A percentile compares a stretch with the other conserved stretches of the same genome.
Evolutionary conservation across 2,113 vertebrate genomes (phyloP).

Genomic region (Cygnus buccinator): DNA sequence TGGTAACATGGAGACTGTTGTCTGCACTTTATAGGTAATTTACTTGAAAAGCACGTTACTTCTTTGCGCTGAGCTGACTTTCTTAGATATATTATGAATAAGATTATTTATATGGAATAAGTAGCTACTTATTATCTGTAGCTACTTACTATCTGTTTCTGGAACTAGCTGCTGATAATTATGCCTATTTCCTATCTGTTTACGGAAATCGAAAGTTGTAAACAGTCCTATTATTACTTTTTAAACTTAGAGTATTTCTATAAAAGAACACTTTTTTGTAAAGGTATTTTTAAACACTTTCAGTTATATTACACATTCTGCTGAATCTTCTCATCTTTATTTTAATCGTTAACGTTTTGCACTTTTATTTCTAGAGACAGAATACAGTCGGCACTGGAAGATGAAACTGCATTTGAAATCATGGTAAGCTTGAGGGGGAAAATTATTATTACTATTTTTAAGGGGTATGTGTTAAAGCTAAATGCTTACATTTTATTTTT

Average conservation of each 20-base stretch:
- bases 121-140: neutral
- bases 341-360: neutral
- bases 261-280: neutral
- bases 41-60: neutral
- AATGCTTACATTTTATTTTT: neutral
- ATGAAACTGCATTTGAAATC: conserved; percentile 87
- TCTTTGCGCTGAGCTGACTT: neutral
- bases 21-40: conserved; percentile 91
- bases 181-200: neutral
- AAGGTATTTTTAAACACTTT: neutral
- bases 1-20: conserved; percentile 93
- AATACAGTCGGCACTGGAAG: conserved; percentile 89
- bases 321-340: neutral
- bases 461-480: neutral
- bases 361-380: conserved; percentile 83
- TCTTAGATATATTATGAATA: neutral
- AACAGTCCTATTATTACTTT: neutral
- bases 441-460: neutral
- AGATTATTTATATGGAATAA: neutral
- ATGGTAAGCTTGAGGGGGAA: conserved; percentile 80
- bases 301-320: neutral
- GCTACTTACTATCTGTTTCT: neutral
- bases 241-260: neutral
- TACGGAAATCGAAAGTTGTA: neutral
- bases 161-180: neutral